Base-by-base conservation (phyloP, 2,888 invertebrate genomes). In the Nemurella pictetii region DNA sequence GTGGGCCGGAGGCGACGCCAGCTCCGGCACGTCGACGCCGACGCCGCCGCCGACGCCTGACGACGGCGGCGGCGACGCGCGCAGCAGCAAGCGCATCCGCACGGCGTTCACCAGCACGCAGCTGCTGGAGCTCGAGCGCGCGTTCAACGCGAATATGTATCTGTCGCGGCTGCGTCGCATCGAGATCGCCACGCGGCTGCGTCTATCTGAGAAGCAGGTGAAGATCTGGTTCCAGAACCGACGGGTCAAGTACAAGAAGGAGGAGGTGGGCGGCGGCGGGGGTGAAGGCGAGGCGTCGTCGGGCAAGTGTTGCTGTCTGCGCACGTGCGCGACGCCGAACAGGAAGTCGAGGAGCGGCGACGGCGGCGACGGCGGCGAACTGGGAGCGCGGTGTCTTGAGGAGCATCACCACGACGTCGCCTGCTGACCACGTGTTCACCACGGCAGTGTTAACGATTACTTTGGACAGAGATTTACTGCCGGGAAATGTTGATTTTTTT, bases 151-250 rank as follows among this genome's bases (percentile, higher is more conserved):
- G 88, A 98, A 97, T 89, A 97, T 97, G 94, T 98, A 98, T 89
- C 91, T 98, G 55, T 97, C 97, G 0, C 92, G 98, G 75, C 90
- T 98, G 87, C 92, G 98, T 83, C 92, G 98, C 85, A 98, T 98
- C 87, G 98, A 98, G 90, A 98, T 98, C 84, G 98, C 98, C 2
- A 97, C 96, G 32, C 94, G 95, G 87, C 90, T 98, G 86, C 94
- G 96, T 83, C 91, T 98, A 0, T 97, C 97, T 0, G 98, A 98
- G 90, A 98, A 98, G 89, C 92, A 92, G 88, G 98, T 98, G 87
- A 98, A 96, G 90, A 96, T 96, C 87, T 97, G 98, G 98, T 98
- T 98, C 90, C 97, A 98, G 90, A 98, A 98, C 90, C 93, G 98
- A 5, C 93, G 98, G 0, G 98, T 98, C 0, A 98, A 98, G 90